Conservation (phyloP, 1,140 invertebrate species). For the Drosophila nannoptera region DNA sequence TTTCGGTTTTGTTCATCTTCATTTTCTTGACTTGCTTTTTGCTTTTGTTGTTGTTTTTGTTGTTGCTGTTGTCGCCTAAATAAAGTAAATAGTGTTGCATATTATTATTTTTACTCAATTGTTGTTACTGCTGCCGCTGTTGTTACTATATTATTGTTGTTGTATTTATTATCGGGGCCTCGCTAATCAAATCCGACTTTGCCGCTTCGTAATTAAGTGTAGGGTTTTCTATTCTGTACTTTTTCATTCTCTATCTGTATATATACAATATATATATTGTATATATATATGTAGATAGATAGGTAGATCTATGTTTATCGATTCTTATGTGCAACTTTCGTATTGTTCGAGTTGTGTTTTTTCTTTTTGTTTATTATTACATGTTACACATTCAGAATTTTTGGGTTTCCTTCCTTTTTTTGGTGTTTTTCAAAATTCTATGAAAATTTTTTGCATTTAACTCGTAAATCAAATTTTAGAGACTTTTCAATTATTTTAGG, state of each 20-base stretch:
- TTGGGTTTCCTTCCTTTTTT: slow-evolving; percentile 33
- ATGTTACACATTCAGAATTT: slow-evolving; percentile 47
- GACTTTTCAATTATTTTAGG: slow-evolving; percentile 31
- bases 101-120: slow-evolving; percentile 55
- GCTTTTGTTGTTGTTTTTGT: slow-evolving; percentile 34
- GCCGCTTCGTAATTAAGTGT: slow-evolving; percentile 55
- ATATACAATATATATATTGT: slow-evolving; percentile 28
- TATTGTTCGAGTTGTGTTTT: slow-evolving; percentile 29
- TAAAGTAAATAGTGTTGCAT: slow-evolving; percentile 76
- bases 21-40: too few relatives aligned
- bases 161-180: slow-evolving; percentile 60
- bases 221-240: slow-evolving; percentile 43
- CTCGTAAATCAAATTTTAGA: slow-evolving; percentile 72
- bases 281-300: slow-evolving; percentile 14
- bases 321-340: slow-evolving; percentile 48
- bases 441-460: slow-evolving; percentile 54
- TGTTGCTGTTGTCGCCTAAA: slow-evolving; percentile 70
- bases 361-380: slow-evolving; percentile 40
- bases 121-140: too few relatives aligned
- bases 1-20: slow-evolving; percentile 46
- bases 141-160: too few relatives aligned
- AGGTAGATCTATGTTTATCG: slow-evolving; percentile 6
- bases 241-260: slow-evolving; percentile 34
- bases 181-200: slow-evolving; percentile 71
- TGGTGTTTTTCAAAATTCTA: slow-evolving; percentile 48